Evolutionary conservation across 2,888 invertebrate genomes (phyloP), one percentile per base, ranked within the genome.

Genomic region (Sisyra terminalis): DNA sequence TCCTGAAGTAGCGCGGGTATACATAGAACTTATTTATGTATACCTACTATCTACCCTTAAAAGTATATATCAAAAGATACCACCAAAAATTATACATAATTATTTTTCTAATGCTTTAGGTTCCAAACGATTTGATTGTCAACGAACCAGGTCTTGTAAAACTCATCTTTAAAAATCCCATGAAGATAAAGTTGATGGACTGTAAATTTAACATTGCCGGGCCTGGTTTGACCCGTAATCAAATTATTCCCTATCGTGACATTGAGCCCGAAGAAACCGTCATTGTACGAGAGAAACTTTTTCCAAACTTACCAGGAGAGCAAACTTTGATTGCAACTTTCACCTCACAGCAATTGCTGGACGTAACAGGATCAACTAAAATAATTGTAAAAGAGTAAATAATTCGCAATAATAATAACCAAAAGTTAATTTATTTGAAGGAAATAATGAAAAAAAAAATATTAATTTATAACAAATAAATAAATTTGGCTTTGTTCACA

Each of bases 141-240:
- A 72, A 68, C 3, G 62, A 69, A 55, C 66, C 75, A 4, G 57
- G 70, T 3, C 61, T 63, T 1, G 68, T 75, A 1, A 64, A 64
- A 1, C 62, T 81, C 11, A 68, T 73, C 2, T 78, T 86, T 54
- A 65, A 61, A 38, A 87, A 87, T 61, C 86, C 86, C 0, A 57
- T 86, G 49, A 70, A 75, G 44, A 66, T 61, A 13, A 49, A 57
- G 1, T 61, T 87, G 38, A 78, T 78, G 0, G 65, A 71, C 7
- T 81, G 84, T 55, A 71, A 71, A 54, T 76, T 84, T 57, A 70
- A 73, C 36, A 64, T 83, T 49, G 78, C 80, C 45, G 82, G 82
- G 1, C 71, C 80, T 0, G 78, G 79, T 2, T 62, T 82, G 8
- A 60, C 66, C 0, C 71, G 72, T 41, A 71, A 75, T 46, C 73